Evolutionary conservation across 2,113 vertebrate genomes (phyloP).

Genomic region (Oplegnathus fasciatus): DNA sequence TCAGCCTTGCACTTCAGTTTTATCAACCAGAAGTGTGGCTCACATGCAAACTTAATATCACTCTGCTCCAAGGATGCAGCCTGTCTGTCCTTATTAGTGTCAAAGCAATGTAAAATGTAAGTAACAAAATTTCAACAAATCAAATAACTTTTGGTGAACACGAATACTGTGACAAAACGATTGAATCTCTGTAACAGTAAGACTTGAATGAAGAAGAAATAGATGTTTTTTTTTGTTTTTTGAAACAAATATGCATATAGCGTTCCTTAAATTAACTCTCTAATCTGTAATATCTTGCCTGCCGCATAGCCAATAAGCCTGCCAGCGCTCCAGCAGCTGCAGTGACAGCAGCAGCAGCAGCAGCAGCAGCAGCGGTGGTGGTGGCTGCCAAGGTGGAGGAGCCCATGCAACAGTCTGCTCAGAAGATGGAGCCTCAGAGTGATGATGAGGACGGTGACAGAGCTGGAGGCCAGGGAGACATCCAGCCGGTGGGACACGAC

Average conservation of each 20-base stretch:
- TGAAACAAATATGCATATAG: accelerated
- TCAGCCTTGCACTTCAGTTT: background rate
- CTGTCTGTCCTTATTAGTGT: background rate
- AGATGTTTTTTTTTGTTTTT: background rate
- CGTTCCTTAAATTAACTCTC: background rate
- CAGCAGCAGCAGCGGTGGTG: background rate
- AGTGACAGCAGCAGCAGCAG: background rate
- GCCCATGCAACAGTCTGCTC: slow-evolving; percentile 39
- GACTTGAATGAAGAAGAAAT: background rate
- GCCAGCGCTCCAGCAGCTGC: slow-evolving; percentile 43
- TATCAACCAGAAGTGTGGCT: no score
- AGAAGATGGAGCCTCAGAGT: slow-evolving; percentile 66
- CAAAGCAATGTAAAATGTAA: background rate
- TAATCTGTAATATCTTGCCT: slow-evolving; percentile 11
- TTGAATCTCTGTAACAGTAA: background rate
- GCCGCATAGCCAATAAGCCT: slow-evolving; percentile 72
- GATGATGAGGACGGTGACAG: slow-evolving; percentile 74
- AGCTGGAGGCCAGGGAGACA: slow-evolving; percentile 71
- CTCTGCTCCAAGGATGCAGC: no score
- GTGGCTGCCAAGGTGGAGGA: slow-evolving; percentile 66
- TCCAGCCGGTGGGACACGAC: slow-evolving; percentile 83
- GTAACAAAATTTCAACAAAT: background rate
- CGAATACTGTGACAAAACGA: background rate
- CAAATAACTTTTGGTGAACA: background rate
- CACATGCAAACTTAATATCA: no score